These are phyloP conservation scores for Eurosta solidaginis DNA, from an alignment of 1,140 invertebrate species.

Conservation along the genomic window DNA sequence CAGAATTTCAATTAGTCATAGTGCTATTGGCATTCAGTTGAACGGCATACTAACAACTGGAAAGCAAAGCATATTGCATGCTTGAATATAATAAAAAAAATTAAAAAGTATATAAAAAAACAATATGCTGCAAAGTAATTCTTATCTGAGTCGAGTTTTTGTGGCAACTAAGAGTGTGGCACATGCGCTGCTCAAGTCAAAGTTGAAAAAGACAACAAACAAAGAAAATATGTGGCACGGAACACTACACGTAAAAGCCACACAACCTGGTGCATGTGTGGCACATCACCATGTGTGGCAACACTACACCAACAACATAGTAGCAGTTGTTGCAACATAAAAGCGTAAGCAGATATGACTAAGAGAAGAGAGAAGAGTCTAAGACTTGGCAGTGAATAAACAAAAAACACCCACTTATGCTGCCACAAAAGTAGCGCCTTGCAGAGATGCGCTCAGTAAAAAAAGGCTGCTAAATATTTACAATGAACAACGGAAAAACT, in stretches of 20 bases:
- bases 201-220: too few species aligned
- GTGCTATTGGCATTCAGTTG: not conserved
- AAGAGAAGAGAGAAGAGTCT: not conserved
- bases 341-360: not conserved
- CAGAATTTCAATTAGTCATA: slow-evolving; percentile 26
- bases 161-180: not conserved
- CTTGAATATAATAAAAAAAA: not conserved
- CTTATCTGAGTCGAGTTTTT: too few species aligned
- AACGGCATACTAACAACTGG: not conserved
- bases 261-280: not conserved
- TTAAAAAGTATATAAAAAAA: too few species aligned
- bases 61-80: not conserved
- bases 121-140: too few species aligned
- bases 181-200: not conserved
- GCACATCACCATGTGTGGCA: not conserved
- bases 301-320: not conserved
- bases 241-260: not conserved
- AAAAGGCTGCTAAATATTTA: not conserved
- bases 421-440: not conserved
- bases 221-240: too few species aligned
- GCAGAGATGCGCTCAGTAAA: not conserved
- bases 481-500: not conserved
- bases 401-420: not conserved
- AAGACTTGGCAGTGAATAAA: not conserved
- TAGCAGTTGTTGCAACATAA: not conserved